Base-by-base conservation (phyloP, 2,113 vertebrate genomes). In the Glaucidium brasilianum region DNA sequence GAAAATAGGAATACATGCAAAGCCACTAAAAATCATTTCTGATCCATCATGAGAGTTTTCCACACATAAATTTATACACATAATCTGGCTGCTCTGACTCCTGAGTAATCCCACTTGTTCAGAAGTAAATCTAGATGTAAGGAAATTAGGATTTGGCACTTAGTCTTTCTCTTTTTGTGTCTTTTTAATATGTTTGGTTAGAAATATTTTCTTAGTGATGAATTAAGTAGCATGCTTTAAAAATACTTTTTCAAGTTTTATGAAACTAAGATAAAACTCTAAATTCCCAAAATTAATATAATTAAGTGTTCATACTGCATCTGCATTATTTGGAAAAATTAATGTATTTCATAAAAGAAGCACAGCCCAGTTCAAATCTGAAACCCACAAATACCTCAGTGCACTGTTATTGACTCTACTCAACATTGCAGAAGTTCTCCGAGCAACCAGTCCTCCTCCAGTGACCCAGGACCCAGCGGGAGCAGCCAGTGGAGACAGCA, bases 391-490 rank as follows among this genome's bases (percentile, higher is more conserved):
- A 87, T 97, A 62, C 74, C 85, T 62, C 89, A 66, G 21, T 97
- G 97, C 94, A 97, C 93, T 94, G 96, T 98, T 95, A 98, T 93
- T 97, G 96, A 98, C 89, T 97, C 58, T 93, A 66, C 52, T 95
- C 98, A 98, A 77, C 97, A 97, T 98, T 99, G 98, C 98, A 99
- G 99, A 96, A 99, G 99, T 96, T 99, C 99, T 37, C 99, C 99
- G 8, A 99, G 99, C 98, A 99, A 99, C 98, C 99, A 99, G 96
- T 99, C 99, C 1, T 99, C 99, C 37, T 99, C 99, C 97, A 99
- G 99, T 35, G 99, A 99, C 94, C 99, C 99, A 5, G 99, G 99
- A 58, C 99, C 99, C 3, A 98, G 99, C 0, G 98, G 98, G 55
- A 99, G 99, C 73, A 97, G 98, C 97, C 98, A 98, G 47, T 99